Base-by-base conservation (phyloP, 2,113 vertebrate genomes). In the Psephotus haematonotus region DNA sequence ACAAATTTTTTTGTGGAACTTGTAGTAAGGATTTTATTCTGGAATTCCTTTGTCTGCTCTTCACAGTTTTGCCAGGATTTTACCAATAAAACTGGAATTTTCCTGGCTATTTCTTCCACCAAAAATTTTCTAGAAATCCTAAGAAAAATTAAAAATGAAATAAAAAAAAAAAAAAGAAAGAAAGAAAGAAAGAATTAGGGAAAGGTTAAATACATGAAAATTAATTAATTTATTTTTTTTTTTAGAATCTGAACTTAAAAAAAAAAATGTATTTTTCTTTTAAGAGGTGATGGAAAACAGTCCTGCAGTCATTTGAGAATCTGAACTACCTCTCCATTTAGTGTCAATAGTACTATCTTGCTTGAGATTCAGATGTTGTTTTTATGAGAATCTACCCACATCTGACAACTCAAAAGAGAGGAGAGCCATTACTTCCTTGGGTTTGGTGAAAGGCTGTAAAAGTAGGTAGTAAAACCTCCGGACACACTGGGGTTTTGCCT, bases 171-270 rank as follows among this genome's bases (percentile, higher is more conserved):
- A 37, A 37, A 80, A 8, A 37, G n/a, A n/a, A n/a, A n/a, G n/a
- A 65, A 15, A 9, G 23, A 3, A 23, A 81, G 44, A 65, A 62
- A 2, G 0, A 41, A 49, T 22, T 1, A 24, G 11, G 4, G 1
- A 7, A 62, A 49, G 6, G 5, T 41, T 74, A 9, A 25, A 29
- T 17, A 44, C 1, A 6, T 13, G 7, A 47, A 77, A 77, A 70
- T 24, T 9, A 59, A 33, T 31, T 39, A 39, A 10, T 31, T 17
- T 10, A 17, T 53, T 55, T 6, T 86, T n/a, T 0, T 14, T 90
- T 77, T 7, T 0, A 77, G 33, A 76, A 31, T 10, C 5, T 39
- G 23, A 89, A 47, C 3, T 86, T 90, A 11, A 41, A 92, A 59
- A 17, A 59, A 17, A 37, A 57, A 70, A 44, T 6, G 0, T 24